phyloP scores from a whole-genome alignment of 2,113 vertebrate species.

The Cynopterus brachyotis region DNA sequence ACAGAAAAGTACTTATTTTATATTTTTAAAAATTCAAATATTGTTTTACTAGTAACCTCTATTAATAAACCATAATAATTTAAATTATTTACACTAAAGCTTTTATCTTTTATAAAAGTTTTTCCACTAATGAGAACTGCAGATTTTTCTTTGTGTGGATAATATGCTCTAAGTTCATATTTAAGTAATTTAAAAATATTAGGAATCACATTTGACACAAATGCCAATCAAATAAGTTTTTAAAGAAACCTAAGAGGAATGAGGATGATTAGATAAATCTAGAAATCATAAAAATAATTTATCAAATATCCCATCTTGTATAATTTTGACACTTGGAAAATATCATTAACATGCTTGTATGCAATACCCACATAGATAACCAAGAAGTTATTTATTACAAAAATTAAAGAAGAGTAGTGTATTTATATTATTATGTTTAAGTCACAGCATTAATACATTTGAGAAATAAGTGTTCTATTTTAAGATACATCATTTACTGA shows the following conservation, averaged over 20 bases:
- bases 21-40: constrained; percentile 37
- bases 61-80: background rate
- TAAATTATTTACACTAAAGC: background rate
- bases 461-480: constrained; percentile 72
- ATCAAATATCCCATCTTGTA: background rate
- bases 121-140: background rate
- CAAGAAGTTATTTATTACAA: background rate
- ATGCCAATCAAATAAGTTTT: background rate
- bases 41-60: background rate
- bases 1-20: background rate
- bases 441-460: constrained; percentile 48
- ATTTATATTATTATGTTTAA: background rate
- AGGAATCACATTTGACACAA: background rate
- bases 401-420: background rate
- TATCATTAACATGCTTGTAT: background rate
- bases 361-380: background rate
- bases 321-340: background rate
- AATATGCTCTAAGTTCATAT: background rate
- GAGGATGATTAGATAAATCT: background rate
- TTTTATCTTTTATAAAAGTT: background rate
- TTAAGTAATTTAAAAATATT: constrained; percentile 26
- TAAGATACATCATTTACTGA: constrained; percentile 71
- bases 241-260: background rate
- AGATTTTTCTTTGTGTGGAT: background rate
- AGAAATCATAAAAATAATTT: background rate